phyloP scores from a whole-genome alignment of 2,113 vertebrate species.

The Nasalis larvatus region DNA sequence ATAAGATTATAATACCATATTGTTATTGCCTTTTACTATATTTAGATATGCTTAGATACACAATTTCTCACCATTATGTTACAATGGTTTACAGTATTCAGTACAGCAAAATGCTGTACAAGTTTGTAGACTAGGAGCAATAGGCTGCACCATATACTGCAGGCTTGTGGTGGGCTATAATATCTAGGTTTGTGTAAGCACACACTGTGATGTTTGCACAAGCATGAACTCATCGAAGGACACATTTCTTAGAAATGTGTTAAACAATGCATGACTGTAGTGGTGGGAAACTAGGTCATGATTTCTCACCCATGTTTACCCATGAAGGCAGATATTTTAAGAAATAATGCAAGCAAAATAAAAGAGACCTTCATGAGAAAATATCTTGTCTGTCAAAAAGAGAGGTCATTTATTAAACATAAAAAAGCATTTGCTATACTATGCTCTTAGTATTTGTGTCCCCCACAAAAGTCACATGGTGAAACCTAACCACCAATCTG shows the following conservation, averaged over 20 bases:
- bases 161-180: background rate
- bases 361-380: background rate
- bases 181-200: background rate
- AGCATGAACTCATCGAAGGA: background rate
- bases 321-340: background rate
- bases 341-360: background rate
- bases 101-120: background rate
- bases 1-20: background rate
- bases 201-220: background rate
- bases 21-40: background rate
- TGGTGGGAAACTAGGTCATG: background rate
- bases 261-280: background rate
- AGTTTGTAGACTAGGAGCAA: background rate
- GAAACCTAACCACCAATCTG: background rate
- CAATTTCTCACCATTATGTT: background rate
- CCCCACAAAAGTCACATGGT: background rate
- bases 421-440: no score
- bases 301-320: background rate
- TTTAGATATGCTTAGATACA: background rate
- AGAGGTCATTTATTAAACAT: background rate
- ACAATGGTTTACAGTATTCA: background rate
- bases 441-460: background rate
- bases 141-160: background rate
- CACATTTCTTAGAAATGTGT: background rate
- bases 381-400: background rate